phyloP scores from a whole-genome alignment of 2,113 vertebrate genomes.

The Chloropsis cyanopogon region DNA sequence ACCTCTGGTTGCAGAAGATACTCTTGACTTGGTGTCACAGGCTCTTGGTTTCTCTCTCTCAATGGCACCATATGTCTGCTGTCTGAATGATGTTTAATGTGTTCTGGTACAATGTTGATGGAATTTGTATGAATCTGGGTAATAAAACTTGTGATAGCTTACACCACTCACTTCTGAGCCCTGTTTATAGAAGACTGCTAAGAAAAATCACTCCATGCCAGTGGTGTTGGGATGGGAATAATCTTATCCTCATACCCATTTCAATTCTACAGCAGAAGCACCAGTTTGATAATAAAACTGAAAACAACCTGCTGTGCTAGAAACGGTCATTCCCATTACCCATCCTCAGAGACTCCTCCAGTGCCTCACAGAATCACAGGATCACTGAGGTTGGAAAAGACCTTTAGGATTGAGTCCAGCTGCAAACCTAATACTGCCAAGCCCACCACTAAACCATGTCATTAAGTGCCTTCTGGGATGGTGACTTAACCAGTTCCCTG shows the following conservation, averaged over 20 bases:
- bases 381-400: background rate
- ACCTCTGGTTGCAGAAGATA: background rate
- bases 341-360: background rate
- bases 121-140: background rate
- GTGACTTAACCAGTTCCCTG: background rate
- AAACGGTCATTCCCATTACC: background rate
- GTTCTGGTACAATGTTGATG: background rate
- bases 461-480: background rate
- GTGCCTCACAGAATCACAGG: background rate
- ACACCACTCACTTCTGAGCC: background rate
- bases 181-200: background rate
- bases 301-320: background rate
- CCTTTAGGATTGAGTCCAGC: background rate
- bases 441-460: background rate
- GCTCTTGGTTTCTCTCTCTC: background rate
- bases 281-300: background rate
- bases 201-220: background rate
- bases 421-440: background rate
- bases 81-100: background rate
- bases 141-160: background rate
- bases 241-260: background rate
- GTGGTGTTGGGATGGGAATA: background rate
- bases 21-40: background rate
- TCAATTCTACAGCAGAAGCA: background rate
- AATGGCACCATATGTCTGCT: background rate